Conservation (phyloP, 1,140 invertebrate genomes). For the Drosophila tropicalis region DNA sequence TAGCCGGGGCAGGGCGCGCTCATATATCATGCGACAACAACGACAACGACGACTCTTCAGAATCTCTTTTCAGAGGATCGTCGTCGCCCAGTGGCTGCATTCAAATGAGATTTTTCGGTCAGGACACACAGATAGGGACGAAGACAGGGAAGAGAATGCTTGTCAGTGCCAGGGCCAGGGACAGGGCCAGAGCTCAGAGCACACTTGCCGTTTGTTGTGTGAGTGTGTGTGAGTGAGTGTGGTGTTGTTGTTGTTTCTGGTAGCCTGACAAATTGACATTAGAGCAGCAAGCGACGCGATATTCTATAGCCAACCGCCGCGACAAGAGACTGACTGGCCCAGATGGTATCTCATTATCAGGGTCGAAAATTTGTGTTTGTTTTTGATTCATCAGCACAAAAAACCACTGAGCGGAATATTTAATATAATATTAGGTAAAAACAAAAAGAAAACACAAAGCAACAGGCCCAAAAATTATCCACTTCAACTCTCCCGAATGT, state of each 20-base stretch:
- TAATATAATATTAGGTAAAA: slow-evolving; percentile 16
- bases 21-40: slow-evolving; percentile 76
- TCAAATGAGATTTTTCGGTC: slow-evolving; percentile 16
- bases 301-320: slow-evolving; percentile 7
- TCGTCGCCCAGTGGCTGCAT: slow-evolving; percentile 13
- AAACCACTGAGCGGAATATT: background rate
- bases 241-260: slow-evolving; percentile 56
- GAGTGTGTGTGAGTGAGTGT: slow-evolving; percentile 34
- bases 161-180: slow-evolving; percentile 24
- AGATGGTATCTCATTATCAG: slow-evolving; percentile 26
- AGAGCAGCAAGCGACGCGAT: slow-evolving; percentile 54
- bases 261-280: slow-evolving; percentile 78
- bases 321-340: background rate
- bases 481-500: too few species aligned
- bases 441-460: too few species aligned
- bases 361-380: slow-evolving; percentile 7
- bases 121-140: slow-evolving; percentile 26
- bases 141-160: background rate
- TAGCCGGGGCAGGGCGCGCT: slow-evolving; percentile 64
- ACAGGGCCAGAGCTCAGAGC: slow-evolving; percentile 31
- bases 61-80: slow-evolving; percentile 35
- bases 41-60: slow-evolving; percentile 60
- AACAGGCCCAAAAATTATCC: too few species aligned
- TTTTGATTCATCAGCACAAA: slow-evolving; percentile 23
- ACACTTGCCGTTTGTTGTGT: slow-evolving; percentile 31